Conservation (phyloP, 1,140 invertebrate genomes). For the Thaumatotibia leucotreta region DNA sequence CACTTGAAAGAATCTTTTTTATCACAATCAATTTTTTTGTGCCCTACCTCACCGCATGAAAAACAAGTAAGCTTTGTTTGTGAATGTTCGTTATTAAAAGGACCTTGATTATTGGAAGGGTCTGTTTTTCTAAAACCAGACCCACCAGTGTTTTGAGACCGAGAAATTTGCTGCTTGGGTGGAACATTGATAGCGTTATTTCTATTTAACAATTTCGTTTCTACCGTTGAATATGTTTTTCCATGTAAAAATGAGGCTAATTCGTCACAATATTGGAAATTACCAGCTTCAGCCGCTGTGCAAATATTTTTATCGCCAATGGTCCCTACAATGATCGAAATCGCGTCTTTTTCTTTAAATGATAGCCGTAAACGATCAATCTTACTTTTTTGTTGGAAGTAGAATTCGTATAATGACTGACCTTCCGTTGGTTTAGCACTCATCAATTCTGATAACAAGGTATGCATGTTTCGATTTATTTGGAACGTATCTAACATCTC, state of each 20-base stretch:
- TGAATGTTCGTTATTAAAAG: neutral
- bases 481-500: neutral
- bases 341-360: slow-evolving; percentile 6
- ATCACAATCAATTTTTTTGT: slow-evolving; percentile 3
- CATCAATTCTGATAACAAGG: neutral
- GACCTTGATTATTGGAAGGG: too few species aligned
- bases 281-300: slow-evolving; percentile 8
- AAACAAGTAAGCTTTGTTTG: neutral
- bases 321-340: slow-evolving; percentile 8
- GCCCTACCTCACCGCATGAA: neutral
- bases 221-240: neutral
- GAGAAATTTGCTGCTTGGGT: neutral
- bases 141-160: too few species aligned
- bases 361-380: neutral
- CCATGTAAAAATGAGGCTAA: slow-evolving; percentile 12
- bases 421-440: neutral
- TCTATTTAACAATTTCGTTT: neutral
- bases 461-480: slow-evolving; percentile 7
- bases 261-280: slow-evolving; percentile 7
- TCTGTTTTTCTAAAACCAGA: too few species aligned
- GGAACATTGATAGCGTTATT: neutral
- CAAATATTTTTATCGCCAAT: neutral
- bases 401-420: slow-evolving; percentile 12
- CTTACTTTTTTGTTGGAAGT: too few species aligned
- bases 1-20: neutral